These are phyloP conservation scores for Lithophane semibrunnea DNA, from an alignment of 2,888 invertebrate genomes.

Conservation along the genomic window DNA sequence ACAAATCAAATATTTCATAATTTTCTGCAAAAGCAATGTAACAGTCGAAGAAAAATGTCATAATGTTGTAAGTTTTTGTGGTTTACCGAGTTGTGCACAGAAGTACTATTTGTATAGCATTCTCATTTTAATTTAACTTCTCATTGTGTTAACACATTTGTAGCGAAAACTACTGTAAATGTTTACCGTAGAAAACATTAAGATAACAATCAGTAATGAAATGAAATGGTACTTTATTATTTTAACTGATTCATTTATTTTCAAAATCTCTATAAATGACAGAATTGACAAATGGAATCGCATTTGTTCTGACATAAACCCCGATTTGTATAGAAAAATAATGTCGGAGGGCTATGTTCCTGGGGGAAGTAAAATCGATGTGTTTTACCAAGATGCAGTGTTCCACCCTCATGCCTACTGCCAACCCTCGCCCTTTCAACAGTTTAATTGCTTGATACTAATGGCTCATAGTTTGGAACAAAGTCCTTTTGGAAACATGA, in stretches of 20 bases:
- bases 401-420: slow-evolving; percentile 55
- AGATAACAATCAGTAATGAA: not conserved
- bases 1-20: slow-evolving; percentile 8
- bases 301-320: not conserved
- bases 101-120: slow-evolving; percentile 11
- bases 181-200: slow-evolving; percentile 17
- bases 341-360: slow-evolving; percentile 32
- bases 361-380: slow-evolving; percentile 57
- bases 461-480: slow-evolving; percentile 38
- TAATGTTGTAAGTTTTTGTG: not conserved
- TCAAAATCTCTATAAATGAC: not conserved
- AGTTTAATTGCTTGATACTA: slow-evolving; percentile 51
- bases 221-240: not conserved
- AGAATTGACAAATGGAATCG: not conserved
- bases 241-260: not conserved
- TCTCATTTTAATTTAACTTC: slow-evolving; percentile 28
- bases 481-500: slow-evolving; percentile 6
- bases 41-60: not conserved
- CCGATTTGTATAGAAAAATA: slow-evolving; percentile 19
- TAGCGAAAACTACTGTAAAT: slow-evolving; percentile 17
- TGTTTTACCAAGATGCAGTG: slow-evolving; percentile 33
- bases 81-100: not conserved
- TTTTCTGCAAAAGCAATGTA: not conserved
- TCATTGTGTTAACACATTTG: slow-evolving; percentile 18
- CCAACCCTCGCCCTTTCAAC: slow-evolving; percentile 53